phyloP scores from a whole-genome alignment of 2,888 invertebrate species.

The Pterostichus madidus region DNA sequence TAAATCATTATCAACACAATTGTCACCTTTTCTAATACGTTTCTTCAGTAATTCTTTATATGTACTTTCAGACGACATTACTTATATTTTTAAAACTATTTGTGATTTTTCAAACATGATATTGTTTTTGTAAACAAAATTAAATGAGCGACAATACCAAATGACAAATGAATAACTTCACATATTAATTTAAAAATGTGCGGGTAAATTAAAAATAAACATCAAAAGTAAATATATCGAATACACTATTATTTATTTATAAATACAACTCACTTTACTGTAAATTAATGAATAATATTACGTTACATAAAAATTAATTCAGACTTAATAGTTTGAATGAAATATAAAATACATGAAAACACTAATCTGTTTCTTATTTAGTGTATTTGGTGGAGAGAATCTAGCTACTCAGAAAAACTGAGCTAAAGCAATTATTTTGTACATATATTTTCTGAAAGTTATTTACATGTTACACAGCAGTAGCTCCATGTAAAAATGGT shows the following conservation, averaged over 20 bases:
- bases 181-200: no score
- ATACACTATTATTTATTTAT: slow-evolving; percentile 65
- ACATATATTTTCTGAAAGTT: slow-evolving; percentile 62
- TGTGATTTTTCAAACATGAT: no score
- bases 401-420: slow-evolving; percentile 64
- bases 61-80: not conserved
- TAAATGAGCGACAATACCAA: no score
- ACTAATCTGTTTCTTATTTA: slow-evolving; percentile 49
- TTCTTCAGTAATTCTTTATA: slow-evolving; percentile 7
- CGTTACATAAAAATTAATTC: slow-evolving; percentile 63
- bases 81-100: not conserved
- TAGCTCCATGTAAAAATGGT: slow-evolving; percentile 67
- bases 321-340: slow-evolving; percentile 65
- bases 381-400: slow-evolving; percentile 66
- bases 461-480: slow-evolving; percentile 63
- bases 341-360: slow-evolving; percentile 66
- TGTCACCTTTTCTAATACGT: not conserved
- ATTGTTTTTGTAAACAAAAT: no score
- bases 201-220: slow-evolving; percentile 2
- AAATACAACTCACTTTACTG: slow-evolving; percentile 66
- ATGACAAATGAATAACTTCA: no score
- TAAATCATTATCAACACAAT: slow-evolving; percentile 12
- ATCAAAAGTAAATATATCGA: slow-evolving; percentile 1
- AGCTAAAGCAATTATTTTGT: slow-evolving; percentile 64
- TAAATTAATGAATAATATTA: slow-evolving; percentile 65